phyloP scores from a whole-genome alignment of 1,140 invertebrate genomes.

The Adoxophyes honmai region DNA sequence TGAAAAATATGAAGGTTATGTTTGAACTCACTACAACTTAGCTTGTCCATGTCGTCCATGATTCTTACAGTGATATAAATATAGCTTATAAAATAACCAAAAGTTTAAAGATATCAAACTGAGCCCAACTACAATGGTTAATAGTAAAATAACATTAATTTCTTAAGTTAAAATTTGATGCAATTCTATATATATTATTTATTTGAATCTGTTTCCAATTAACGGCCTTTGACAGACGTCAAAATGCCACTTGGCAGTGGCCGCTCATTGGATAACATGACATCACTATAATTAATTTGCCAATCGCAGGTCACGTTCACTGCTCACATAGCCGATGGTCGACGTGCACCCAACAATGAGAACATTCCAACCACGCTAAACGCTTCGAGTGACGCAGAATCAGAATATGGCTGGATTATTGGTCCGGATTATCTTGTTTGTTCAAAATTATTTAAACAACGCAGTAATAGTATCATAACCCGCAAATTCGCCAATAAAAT shows the following conservation, averaged over 20 bases:
- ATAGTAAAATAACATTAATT: not conserved
- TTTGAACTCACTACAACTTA: conserved; percentile 62
- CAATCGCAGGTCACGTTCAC: no score
- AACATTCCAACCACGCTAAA: conserved; percentile 7
- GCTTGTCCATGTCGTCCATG: conserved; percentile 63
- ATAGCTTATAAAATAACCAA: not conserved
- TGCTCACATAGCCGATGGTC: not conserved
- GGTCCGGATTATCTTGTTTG: no score
- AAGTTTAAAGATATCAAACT: not conserved
- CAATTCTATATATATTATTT: not conserved
- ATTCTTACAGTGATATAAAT: conserved; percentile 1
- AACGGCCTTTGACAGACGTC: not conserved
- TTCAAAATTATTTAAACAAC: no score
- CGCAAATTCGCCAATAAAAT: no score
- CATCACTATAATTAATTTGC: no score
- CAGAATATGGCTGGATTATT: not conserved
- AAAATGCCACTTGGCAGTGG: not conserved
- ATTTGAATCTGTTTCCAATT: not conserved
- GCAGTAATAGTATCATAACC: no score
- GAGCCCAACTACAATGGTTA: not conserved
- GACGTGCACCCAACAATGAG: not conserved
- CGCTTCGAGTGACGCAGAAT: not conserved
- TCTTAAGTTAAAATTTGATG: not conserved
- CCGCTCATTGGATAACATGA: not conserved
- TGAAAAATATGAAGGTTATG: not conserved